Base-by-base conservation (phyloP, 2,113 vertebrate species). In the Odobenus rosmarus region DNA sequence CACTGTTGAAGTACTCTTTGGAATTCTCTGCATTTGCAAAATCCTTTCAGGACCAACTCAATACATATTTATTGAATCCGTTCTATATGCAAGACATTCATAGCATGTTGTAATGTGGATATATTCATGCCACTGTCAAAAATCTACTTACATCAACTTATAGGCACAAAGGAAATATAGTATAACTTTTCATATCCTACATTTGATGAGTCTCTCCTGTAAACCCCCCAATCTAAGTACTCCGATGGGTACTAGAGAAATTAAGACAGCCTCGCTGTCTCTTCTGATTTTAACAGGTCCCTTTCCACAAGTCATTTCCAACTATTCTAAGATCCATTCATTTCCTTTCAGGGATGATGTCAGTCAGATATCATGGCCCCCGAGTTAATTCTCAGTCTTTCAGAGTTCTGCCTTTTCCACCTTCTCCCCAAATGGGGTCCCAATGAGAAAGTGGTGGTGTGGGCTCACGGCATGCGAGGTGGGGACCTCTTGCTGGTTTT, bases 41-140 rank as follows among this genome's bases (percentile, higher is more conserved):
- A 76, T 92, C 67, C 28, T 72, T 92, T 77, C 87, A 77, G 59
- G 61, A 82, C 79, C 36, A 87, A 51, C 53, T 92, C 74, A 86
- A 83, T 95, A 46, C 93, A 79, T 93, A 95, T 96, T 82, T 94
- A 94, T 96, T 51, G 53, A 67, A 76, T 83, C 33, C 21, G 26
- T 92, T 95, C 85, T 90, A 82, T 46, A 87, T 90, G 59, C 81
- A 90, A 82, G 88, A 49, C 33, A 82, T 89, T 88, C 74, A 8
- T 13, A 36, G 53, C 59, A 61, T 87, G 87, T 79, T 87, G 67
- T 74, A 86, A 79, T 87, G 36, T 77, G 53, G 95, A 61, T 87
- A 92, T 59, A 62, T 80, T 90, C 84, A 82, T 42, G 79, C 61
- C 28, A 59, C 33, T 92, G 88, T 92, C 94, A 90, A 90, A 91